These are phyloP conservation scores for Orycteropus afer DNA, from an alignment of 2,113 vertebrate species.

Conservation along the genomic window DNA sequence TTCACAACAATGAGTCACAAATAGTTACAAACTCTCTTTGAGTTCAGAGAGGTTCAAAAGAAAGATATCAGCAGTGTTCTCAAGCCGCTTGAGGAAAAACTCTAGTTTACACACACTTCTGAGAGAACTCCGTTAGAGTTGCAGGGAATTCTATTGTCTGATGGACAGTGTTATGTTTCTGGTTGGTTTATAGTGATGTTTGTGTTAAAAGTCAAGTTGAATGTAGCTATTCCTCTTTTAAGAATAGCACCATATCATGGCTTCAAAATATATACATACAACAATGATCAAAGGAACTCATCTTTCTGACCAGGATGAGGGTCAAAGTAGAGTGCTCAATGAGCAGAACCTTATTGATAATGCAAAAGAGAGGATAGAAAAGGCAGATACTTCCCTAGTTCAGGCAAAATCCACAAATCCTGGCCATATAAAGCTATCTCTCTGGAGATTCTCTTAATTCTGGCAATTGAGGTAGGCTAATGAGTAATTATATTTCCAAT, in stretches of 20 bases:
- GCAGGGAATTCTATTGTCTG: background rate
- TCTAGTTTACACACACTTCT: slow-evolving; percentile 31
- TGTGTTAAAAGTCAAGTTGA: slow-evolving; percentile 39
- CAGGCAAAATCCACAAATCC: slow-evolving; percentile 43
- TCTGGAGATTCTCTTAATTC: slow-evolving; percentile 61
- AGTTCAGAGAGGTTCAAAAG: background rate
- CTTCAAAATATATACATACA: background rate
- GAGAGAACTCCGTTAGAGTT: background rate
- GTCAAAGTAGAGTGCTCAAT: background rate
- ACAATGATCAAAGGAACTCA: background rate
- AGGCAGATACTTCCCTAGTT: slow-evolving; percentile 40
- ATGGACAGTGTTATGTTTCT: background rate
- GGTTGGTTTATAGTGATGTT: background rate
- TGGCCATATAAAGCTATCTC: slow-evolving; percentile 43
- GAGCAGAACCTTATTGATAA: background rate
- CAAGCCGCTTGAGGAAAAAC: background rate
- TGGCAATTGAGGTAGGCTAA: slow-evolving; percentile 55
- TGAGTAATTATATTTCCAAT: slow-evolving; percentile 76
- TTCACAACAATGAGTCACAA: slow-evolving; percentile 7
- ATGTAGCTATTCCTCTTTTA: slow-evolving; percentile 2
- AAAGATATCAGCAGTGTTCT: background rate
- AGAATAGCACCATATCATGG: background rate
- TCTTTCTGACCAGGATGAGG: slow-evolving; percentile 14
- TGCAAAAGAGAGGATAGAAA: background rate
- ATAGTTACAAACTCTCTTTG: background rate